Conservation (phyloP, 2,888 invertebrate genomes). For the Lycia hirtaria region DNA sequence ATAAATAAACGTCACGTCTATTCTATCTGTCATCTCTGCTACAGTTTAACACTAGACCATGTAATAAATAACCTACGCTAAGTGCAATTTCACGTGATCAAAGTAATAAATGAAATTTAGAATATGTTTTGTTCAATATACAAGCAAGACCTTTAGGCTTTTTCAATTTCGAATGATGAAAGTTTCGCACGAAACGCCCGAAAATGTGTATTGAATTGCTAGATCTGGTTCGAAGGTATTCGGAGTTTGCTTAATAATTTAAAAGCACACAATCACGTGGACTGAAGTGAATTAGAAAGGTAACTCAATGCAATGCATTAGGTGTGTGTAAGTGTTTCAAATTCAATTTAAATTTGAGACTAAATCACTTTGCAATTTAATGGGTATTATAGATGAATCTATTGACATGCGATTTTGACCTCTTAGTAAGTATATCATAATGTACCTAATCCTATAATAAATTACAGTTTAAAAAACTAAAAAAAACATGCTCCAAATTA, state of each 20-base stretch:
- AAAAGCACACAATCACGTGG: constrained; percentile 1
- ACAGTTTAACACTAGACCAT: no score
- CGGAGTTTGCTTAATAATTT: background rate
- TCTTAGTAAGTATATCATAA: no score
- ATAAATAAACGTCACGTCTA: no score
- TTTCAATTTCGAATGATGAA: background rate
- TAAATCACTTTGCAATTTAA: background rate
- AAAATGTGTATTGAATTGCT: background rate
- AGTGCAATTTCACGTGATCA: constrained; percentile 14
- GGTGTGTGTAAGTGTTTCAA: background rate
- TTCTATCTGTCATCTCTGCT: no score
- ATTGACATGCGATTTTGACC: no score
- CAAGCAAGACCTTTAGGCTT: background rate
- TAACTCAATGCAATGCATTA: background rate
- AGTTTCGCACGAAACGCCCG: background rate
- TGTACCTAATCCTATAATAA: no score
- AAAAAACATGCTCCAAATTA: no score
- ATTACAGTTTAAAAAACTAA: no score
- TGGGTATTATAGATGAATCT: no score
- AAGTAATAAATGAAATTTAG: constrained; percentile 11
- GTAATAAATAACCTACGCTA: no score
- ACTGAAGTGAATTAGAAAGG: background rate
- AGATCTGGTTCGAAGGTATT: background rate
- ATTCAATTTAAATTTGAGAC: constrained; percentile 5
- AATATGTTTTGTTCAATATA: background rate